phyloP scores from a whole-genome alignment of 2,113 vertebrate species.

The Octodon degus region DNA sequence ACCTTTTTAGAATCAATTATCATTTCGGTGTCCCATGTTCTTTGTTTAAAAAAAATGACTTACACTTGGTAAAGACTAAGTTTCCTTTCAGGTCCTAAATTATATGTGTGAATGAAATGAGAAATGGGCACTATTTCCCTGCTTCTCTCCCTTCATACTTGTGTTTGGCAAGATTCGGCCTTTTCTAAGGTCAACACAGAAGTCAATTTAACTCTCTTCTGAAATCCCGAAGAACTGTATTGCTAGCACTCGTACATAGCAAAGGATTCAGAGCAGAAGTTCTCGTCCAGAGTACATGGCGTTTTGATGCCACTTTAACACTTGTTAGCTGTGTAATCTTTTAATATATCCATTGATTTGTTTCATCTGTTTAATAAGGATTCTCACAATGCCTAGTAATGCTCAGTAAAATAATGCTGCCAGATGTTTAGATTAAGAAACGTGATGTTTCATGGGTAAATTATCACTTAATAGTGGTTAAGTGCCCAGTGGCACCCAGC shows the following conservation, averaged over 20 bases:
- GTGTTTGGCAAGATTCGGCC: not conserved
- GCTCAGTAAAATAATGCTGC: not conserved
- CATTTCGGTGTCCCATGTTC: conserved; percentile 29
- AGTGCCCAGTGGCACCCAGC: not conserved
- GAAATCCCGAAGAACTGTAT: not conserved
- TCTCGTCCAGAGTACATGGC: not conserved
- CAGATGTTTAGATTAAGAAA: not conserved
- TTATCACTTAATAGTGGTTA: not conserved
- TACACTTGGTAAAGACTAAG: not conserved
- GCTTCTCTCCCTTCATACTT: conserved; percentile 16
- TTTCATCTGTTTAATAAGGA: not conserved
- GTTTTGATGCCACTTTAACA: not conserved
- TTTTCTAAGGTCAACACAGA: conserved; percentile 54
- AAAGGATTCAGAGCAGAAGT: not conserved
- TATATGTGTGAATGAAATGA: conserved; percentile 41
- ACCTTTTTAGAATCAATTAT: conserved; percentile 60
- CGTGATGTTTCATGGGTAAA: not conserved
- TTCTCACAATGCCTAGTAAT: not conserved
- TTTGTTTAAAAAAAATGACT: conserved; percentile 44
- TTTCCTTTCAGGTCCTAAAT: conserved; percentile 46
- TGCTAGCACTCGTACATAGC: not conserved
- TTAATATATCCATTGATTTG: not conserved
- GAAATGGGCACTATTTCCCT: not conserved
- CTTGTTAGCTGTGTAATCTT: not conserved
- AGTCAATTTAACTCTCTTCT: not conserved